Evolutionary conservation across 2,888 invertebrate species (phyloP).

Genomic region (Malthinus flaveolus): DNA sequence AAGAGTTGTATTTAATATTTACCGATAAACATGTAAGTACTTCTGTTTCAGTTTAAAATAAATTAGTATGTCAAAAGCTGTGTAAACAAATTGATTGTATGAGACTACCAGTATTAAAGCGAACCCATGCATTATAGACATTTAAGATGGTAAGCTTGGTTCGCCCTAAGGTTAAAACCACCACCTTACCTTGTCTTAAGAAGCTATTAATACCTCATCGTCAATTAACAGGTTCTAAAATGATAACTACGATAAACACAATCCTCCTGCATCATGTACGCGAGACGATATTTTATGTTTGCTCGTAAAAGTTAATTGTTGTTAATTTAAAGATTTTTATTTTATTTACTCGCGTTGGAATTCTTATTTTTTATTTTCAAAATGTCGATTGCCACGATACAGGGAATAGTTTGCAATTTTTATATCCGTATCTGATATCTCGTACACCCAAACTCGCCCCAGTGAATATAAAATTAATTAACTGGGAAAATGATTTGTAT

Average conservation of each 20-base stretch:
- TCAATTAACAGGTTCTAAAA: constrained; percentile 19
- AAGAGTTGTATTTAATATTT: constrained; percentile 4
- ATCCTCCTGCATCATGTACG: too few species aligned
- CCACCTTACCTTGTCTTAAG: constrained; percentile 27
- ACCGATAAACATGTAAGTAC: constrained; percentile 2
- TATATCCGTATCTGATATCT: too few species aligned
- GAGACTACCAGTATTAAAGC: constrained; percentile 10
- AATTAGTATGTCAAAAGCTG: constrained; percentile 18
- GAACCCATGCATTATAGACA: constrained; percentile 17
- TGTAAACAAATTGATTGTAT: constrained; percentile 9
- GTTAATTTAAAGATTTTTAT: too few species aligned
- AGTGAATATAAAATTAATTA: too few species aligned
- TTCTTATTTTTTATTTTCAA: too few species aligned
- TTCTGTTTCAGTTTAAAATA: constrained; percentile 5
- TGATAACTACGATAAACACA: not conserved
- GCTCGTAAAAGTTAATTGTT: too few species aligned
- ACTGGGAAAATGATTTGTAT: too few species aligned
- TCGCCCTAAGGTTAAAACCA: constrained; percentile 17
- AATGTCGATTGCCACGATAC: not conserved
- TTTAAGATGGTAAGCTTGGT: constrained; percentile 17
- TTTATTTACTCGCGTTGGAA: too few species aligned
- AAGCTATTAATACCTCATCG: constrained; percentile 31
- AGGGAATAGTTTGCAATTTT: not conserved
- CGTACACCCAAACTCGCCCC: too few species aligned
- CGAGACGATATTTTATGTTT: too few species aligned